Percentiles rank a stretch among this genome's conserved stretches.
phyloP scores from a whole-genome alignment of 2,113 vertebrate species.

The Panthera uncia region DNA sequence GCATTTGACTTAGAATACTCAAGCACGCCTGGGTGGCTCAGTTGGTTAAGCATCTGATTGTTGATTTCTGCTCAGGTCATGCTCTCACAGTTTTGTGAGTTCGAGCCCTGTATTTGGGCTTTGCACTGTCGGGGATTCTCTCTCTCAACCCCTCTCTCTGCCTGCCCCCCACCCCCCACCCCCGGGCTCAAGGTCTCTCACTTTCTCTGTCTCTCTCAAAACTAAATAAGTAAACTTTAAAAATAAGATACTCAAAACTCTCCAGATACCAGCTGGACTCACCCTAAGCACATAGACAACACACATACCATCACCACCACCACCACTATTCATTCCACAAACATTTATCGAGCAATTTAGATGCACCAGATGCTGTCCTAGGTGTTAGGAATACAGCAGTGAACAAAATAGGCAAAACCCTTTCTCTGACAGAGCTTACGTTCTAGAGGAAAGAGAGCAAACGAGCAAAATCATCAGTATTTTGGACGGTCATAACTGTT shows the following conservation, averaged over 20 bases:
- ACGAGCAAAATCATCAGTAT: not conserved
- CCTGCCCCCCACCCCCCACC: too few relatives aligned
- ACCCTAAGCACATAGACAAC: too few relatives aligned
- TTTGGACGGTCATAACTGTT: not conserved
- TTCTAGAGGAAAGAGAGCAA: not conserved
- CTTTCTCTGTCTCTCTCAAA: too few relatives aligned
- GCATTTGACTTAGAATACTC: not conserved
- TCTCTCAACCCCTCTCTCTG: too few relatives aligned
- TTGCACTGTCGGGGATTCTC: too few relatives aligned
- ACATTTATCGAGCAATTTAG: not conserved
- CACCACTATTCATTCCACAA: not conserved
- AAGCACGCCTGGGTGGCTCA: not conserved
- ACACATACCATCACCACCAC: rapidly evolving
- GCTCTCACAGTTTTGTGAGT: too few relatives aligned
- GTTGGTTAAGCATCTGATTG: too few relatives aligned
- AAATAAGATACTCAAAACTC: not conserved
- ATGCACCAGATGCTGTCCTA: not conserved
- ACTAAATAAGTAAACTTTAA: too few relatives aligned
- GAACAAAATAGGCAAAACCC: not conserved
- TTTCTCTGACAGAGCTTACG: not conserved
- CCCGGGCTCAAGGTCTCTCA: too few relatives aligned
- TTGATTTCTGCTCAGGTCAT: too few relatives aligned
- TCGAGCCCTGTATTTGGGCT: too few relatives aligned
- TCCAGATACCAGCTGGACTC: not conserved
- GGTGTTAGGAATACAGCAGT: not conserved